These are phyloP conservation scores for Hemicordylus capensis DNA, from an alignment of 2,113 vertebrate genomes.

Conservation along the genomic window DNA sequence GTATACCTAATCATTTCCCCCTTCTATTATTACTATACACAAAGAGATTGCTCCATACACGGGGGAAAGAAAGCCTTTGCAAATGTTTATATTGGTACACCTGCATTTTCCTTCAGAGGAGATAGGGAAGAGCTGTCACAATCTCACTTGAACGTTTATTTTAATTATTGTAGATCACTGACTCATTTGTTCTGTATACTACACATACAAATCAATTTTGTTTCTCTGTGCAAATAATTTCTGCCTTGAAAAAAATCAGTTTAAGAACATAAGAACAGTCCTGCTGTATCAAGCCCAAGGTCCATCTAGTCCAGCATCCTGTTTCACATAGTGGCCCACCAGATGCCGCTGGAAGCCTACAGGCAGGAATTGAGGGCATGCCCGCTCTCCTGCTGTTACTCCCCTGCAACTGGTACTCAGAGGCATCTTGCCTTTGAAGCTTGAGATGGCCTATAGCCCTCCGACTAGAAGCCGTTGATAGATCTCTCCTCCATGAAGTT, in stretches of 20 bases:
- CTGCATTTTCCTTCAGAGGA: constrained; percentile 18
- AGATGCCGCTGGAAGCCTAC: no score
- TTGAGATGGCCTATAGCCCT: no score
- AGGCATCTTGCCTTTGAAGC: no score
- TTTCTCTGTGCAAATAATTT: background rate
- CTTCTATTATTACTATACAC: constrained; percentile 26
- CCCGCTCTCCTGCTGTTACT: no score
- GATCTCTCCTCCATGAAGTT: no score
- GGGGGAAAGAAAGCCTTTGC: background rate
- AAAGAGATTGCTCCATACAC: constrained; percentile 24
- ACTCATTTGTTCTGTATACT: background rate
- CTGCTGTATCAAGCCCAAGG: no score
- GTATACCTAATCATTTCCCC: constrained; percentile 53
- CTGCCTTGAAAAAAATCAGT: background rate
- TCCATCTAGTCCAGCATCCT: no score
- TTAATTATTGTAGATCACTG: background rate
- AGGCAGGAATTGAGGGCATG: no score
- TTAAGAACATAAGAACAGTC: no score
- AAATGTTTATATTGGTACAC: constrained; percentile 1
- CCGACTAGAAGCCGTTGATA: no score
- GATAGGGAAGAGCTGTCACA: background rate
- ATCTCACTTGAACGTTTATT: background rate
- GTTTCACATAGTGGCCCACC: no score
- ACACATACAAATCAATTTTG: background rate
- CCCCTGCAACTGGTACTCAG: no score